Evolutionary conservation across 2,113 vertebrate species (phyloP).

Genomic region (Varanus salvator): DNA sequence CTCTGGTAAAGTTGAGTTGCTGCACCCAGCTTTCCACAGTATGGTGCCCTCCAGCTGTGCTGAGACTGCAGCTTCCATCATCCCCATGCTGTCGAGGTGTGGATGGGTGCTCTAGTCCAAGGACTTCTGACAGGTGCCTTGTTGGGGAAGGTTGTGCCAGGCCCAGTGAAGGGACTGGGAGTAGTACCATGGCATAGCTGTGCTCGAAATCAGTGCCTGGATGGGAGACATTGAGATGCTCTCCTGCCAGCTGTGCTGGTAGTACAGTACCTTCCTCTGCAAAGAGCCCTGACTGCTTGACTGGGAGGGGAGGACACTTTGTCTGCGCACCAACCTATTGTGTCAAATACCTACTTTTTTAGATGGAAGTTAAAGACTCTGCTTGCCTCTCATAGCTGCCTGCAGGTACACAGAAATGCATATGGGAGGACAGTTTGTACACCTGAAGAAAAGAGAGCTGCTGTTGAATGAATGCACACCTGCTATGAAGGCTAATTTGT

Average conservation of each 20-base stretch:
- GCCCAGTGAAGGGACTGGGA: background rate
- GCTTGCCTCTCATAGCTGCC: background rate
- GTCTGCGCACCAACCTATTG: background rate
- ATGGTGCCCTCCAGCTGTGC: too few species aligned
- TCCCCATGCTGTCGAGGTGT: too few species aligned
- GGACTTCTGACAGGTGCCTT: too few species aligned
- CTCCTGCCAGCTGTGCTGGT: background rate
- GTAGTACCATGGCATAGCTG: background rate
- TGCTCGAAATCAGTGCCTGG: background rate
- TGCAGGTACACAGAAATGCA: background rate
- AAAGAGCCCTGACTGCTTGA: background rate
- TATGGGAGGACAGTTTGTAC: too few species aligned
- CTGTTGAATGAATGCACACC: background rate
- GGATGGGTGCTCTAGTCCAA: too few species aligned
- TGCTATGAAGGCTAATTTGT: background rate
- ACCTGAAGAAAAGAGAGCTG: background rate
- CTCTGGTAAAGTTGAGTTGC: background rate
- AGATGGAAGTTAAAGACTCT: background rate
- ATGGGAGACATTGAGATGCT: background rate
- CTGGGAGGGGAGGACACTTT: background rate
- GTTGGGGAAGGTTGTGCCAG: too few species aligned
- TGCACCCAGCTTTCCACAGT: too few species aligned
- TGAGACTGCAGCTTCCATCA: too few species aligned
- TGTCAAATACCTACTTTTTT: background rate
- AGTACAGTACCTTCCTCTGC: background rate